Conservation (phyloP, 2,113 vertebrate genomes). For the Silurus asotus region DNA sequence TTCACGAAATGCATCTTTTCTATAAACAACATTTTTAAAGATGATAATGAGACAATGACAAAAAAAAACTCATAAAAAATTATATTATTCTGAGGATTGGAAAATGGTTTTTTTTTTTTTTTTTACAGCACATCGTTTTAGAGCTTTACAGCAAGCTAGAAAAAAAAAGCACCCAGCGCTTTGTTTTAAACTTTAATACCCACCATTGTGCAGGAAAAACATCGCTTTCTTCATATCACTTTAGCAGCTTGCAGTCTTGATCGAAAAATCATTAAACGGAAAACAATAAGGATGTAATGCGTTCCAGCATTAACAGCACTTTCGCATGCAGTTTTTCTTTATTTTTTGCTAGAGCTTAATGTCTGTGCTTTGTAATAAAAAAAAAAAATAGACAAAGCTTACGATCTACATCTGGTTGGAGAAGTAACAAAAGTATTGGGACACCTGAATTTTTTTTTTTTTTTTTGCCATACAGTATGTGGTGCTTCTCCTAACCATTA, state of each 20-base stretch:
- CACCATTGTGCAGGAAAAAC: background rate
- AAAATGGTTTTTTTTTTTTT: no score
- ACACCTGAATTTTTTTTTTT: no score
- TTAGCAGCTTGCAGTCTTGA: background rate
- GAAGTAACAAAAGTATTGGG: background rate
- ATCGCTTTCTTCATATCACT: background rate
- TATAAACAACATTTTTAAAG: background rate
- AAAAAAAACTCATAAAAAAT: constrained; percentile 1
- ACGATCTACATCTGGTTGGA: no score
- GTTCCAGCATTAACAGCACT: background rate
- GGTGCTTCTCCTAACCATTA: no score
- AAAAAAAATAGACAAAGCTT: background rate
- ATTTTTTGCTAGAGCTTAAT: background rate
- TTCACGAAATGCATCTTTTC: background rate
- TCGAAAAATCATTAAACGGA: constrained; percentile 16
- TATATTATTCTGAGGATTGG: background rate
- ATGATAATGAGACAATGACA: background rate
- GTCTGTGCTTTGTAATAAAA: background rate
- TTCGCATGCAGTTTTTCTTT: background rate
- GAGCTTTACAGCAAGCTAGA: no score
- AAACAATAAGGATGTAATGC: constrained; percentile 14
- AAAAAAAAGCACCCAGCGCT: background rate
- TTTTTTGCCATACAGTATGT: no score
- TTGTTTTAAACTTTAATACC: background rate
- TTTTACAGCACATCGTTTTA: background rate